Conservation (phyloP, 1,140 invertebrate genomes). For the Scaptomyza montana region DNA sequence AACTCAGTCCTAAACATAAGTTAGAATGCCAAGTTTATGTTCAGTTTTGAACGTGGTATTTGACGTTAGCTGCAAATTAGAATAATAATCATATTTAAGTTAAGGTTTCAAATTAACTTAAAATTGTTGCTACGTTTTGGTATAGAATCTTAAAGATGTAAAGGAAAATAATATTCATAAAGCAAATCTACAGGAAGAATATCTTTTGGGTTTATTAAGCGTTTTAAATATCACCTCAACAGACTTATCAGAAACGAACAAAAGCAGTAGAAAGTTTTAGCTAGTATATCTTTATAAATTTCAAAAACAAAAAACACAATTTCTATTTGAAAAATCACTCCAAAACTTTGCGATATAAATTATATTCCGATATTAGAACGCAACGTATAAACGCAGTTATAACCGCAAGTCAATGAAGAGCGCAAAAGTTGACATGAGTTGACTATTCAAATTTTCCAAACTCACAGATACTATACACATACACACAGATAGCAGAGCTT, state of each 20-base stretch:
- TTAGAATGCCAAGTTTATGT: constrained; percentile 15
- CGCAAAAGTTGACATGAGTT: constrained; percentile 40
- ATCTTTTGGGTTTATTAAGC: no score
- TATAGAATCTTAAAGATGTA: no score
- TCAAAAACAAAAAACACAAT: background rate
- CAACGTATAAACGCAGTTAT: constrained; percentile 25
- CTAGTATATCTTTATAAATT: background rate
- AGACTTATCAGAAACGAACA: no score
- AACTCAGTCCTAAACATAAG: background rate
- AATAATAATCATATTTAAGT: no score
- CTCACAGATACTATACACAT: background rate
- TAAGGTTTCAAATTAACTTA: no score
- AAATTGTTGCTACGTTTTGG: no score
- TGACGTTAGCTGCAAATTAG: background rate
- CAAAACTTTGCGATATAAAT: no score
- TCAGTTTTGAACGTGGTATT: constrained; percentile 5
- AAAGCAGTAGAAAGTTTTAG: no score
- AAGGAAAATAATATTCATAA: no score
- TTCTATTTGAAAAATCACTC: no score
- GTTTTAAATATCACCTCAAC: no score
- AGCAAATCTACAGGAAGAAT: no score
- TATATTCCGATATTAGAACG: background rate
- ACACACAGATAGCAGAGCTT: constrained; percentile 1
- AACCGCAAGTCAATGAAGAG: background rate
- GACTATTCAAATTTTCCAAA: constrained; percentile 44